Conservation (phyloP, 37 sponge, comb jelly and placozoan genomes). For the Axinella damicornis region DNA sequence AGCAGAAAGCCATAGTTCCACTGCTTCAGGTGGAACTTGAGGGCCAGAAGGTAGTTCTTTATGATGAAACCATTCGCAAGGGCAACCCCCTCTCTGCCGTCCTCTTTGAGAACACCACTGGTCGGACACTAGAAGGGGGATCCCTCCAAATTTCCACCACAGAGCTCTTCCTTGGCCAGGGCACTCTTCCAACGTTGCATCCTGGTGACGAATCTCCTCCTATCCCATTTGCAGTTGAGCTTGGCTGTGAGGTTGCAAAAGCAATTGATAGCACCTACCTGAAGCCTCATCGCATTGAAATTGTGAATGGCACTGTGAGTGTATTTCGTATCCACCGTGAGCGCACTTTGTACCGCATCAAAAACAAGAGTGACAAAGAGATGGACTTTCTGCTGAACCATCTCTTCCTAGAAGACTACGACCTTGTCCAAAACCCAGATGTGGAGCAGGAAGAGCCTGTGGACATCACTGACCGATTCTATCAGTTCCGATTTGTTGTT, state of each 20-base stretch:
- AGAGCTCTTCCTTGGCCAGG: constrained; percentile 72
- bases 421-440: constrained; percentile 71
- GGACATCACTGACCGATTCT: constrained; percentile 91
- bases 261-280: constrained; percentile 52
- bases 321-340: constrained; percentile 61
- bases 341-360: constrained; percentile 72
- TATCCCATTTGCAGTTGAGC: constrained; percentile 89
- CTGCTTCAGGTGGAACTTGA: constrained; percentile 77
- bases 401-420: constrained; percentile 85
- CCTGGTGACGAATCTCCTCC: constrained; percentile 91
- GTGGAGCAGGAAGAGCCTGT: constrained; percentile 90
- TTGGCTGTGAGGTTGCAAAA: constrained; percentile 81
- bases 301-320: constrained; percentile 44
- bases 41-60: constrained; percentile 82
- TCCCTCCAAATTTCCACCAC: constrained; percentile 65
- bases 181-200: constrained; percentile 75
- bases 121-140: constrained; percentile 89
- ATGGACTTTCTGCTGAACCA: constrained; percentile 93
- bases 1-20: constrained; percentile 93
- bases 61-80: constrained; percentile 79
- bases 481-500: constrained; percentile 89
- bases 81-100: constrained; percentile 87
- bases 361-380: constrained; percentile 70
- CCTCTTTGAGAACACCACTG: constrained; percentile 92
- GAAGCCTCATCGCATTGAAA: constrained; percentile 49